Evolutionary conservation across 2,888 invertebrate genomes (phyloP).

Genomic region (Drosophila neotestacea): DNA sequence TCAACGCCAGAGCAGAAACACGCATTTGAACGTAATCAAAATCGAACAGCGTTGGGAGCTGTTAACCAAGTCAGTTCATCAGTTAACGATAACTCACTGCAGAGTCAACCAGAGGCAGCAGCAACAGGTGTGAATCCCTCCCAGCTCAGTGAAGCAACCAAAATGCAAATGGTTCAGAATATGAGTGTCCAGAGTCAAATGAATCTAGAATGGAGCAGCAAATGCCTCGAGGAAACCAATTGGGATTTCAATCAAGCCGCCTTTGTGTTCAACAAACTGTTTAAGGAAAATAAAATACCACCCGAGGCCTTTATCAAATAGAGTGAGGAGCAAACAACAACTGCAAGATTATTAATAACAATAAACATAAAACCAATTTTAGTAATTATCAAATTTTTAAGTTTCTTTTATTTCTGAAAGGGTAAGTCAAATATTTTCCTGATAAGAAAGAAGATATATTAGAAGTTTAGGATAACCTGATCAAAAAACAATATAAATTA

Average conservation of each 20-base stretch:
- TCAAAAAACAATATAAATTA: too few species aligned
- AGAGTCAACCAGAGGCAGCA: conserved; percentile 51
- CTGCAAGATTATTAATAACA: neutral
- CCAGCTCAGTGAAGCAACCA: conserved; percentile 86
- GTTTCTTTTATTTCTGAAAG: too few species aligned
- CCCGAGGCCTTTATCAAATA: conserved; percentile 93
- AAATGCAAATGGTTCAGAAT: conserved; percentile 90
- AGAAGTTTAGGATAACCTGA: too few species aligned
- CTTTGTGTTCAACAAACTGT: conserved; percentile 91
- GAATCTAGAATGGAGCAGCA: conserved; percentile 68
- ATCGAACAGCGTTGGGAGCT: conserved; percentile 50
- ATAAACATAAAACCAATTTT: too few species aligned
- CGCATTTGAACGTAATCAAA: conserved; percentile 64
- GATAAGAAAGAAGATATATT: too few species aligned
- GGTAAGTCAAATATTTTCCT: too few species aligned
- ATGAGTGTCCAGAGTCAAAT: conserved; percentile 88
- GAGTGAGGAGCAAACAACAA: conserved; percentile 53
- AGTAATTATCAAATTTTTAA: too few species aligned
- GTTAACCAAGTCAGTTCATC: conserved; percentile 26
- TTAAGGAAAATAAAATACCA: conserved; percentile 92
- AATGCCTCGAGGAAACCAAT: conserved; percentile 93
- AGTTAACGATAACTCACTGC: conserved; percentile 59
- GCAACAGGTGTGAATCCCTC: conserved; percentile 40
- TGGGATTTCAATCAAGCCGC: conserved; percentile 94
- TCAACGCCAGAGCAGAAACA: conserved; percentile 88